Evolutionary conservation across 2,888 invertebrate genomes (phyloP).

Genomic region (Eudemis profundana): DNA sequence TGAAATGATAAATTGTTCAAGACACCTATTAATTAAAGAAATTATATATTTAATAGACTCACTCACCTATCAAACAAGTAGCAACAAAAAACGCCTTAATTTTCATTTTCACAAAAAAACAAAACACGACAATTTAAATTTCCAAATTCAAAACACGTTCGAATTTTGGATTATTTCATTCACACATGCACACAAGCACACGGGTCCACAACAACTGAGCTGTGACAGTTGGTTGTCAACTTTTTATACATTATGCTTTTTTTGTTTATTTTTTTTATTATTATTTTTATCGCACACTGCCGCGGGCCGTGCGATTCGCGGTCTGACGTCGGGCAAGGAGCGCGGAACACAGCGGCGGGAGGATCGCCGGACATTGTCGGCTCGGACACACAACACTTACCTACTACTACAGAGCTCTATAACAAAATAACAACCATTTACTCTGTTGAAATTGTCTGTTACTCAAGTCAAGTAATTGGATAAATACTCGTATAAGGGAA

Average conservation of each 20-base stretch:
- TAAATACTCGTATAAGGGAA: too few species aligned
- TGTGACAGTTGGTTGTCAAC: constrained; percentile 49
- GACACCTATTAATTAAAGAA: too few species aligned
- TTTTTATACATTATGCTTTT: constrained; percentile 68
- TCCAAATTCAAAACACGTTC: constrained; percentile 44
- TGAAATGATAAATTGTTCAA: background rate
- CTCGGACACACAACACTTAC: background rate
- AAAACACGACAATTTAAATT: constrained; percentile 35
- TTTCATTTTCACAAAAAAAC: constrained; percentile 54
- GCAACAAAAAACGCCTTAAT: constrained; percentile 57
- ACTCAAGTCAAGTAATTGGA: too few species aligned
- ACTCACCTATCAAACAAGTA: constrained; percentile 62
- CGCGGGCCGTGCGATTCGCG: constrained; percentile 40
- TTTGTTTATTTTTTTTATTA: constrained; percentile 37
- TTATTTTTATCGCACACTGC: constrained; percentile 43
- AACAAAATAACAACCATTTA: too few species aligned
- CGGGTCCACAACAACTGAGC: constrained; percentile 58
- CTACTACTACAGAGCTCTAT: background rate
- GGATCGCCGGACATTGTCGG: constrained; percentile 36
- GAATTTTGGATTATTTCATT: constrained; percentile 42
- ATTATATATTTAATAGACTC: background rate
- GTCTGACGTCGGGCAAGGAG: background rate
- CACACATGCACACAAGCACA: constrained; percentile 55
- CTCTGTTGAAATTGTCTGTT: too few species aligned
- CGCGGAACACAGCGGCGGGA: constrained; percentile 51